Conservation (phyloP, 2,797 vertebrate genomes). For the Falco naumanni region DNA sequence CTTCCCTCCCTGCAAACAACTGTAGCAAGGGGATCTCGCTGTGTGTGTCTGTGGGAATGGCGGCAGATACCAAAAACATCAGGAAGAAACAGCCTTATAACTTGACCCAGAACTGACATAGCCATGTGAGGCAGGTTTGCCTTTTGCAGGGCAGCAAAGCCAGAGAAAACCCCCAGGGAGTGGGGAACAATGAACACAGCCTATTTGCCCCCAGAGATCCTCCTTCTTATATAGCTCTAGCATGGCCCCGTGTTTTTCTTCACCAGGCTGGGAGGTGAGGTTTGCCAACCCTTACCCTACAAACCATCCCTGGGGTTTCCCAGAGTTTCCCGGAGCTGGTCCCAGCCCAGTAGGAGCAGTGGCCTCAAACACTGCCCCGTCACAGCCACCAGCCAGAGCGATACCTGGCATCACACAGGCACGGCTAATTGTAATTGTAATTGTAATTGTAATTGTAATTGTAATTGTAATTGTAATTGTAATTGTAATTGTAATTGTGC, state of each 20-base stretch:
- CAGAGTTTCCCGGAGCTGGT: not conserved
- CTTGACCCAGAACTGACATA: not conserved
- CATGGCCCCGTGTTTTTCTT: accelerated
- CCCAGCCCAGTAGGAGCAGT: not conserved
- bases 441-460: accelerated
- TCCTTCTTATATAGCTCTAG: not conserved
- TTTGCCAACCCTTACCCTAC: not conserved
- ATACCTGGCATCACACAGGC: accelerated
- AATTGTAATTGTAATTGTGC: no score
- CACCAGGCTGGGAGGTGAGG: not conserved
- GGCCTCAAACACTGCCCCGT: not conserved
- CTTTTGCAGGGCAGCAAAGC: not conserved
- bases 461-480: no score
- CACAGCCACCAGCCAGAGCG: accelerated
- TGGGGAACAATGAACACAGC: not conserved
- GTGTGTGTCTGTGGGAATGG: not conserved
- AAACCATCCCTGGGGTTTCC: not conserved
- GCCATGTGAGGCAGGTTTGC: not conserved
- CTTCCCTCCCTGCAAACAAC: not conserved
- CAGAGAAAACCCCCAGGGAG: not conserved
- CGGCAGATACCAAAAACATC: not conserved
- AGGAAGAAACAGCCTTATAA: not conserved
- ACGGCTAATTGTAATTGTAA: no score
- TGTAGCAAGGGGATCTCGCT: not conserved
- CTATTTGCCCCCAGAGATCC: not conserved